phyloP scores from a whole-genome alignment of 2,797 vertebrate species.

The Galagoides demidoff region DNA sequence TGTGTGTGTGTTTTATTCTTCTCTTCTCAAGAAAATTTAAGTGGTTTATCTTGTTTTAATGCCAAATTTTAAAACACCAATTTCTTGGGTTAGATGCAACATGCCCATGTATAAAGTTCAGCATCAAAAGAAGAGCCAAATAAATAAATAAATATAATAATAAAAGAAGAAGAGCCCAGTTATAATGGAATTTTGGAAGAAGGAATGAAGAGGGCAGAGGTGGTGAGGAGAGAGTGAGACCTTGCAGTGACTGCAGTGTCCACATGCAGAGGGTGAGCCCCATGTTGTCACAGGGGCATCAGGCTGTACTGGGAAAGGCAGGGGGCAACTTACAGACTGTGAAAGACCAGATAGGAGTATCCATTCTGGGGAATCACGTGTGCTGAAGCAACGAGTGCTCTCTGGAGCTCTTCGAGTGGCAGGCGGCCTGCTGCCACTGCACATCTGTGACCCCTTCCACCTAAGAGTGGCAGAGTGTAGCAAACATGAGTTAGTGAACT shows the following conservation, averaged over 20 bases:
- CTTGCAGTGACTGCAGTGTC: fast-evolving
- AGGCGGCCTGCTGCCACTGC: slow-evolving; percentile 32
- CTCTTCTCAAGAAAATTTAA: not conserved
- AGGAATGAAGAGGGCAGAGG: not conserved
- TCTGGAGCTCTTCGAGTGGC: slow-evolving; percentile 14
- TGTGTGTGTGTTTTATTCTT: not conserved
- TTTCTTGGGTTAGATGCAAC: not conserved
- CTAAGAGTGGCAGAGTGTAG: slow-evolving; percentile 31
- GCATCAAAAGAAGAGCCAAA: not conserved
- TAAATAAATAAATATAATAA: not conserved
- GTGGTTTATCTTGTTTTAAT: slow-evolving; percentile 28
- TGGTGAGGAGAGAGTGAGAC: not conserved
- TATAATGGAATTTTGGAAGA: not conserved
- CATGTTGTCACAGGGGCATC: no score
- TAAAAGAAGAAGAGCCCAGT: not conserved
- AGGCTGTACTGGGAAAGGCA: not conserved
- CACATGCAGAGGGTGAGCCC: no score
- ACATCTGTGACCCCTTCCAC: slow-evolving; percentile 44
- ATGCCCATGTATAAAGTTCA: not conserved
- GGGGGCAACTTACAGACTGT: not conserved
- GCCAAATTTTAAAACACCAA: slow-evolving; percentile 42
- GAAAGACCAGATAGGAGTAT: slow-evolving; percentile 28
- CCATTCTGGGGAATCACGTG: slow-evolving; percentile 55
- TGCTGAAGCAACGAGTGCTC: slow-evolving; percentile 27
- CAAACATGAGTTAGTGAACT: slow-evolving; percentile 70